Evolutionary conservation across 2,113 vertebrate genomes (phyloP).

Genomic region (Lynx canadensis): DNA sequence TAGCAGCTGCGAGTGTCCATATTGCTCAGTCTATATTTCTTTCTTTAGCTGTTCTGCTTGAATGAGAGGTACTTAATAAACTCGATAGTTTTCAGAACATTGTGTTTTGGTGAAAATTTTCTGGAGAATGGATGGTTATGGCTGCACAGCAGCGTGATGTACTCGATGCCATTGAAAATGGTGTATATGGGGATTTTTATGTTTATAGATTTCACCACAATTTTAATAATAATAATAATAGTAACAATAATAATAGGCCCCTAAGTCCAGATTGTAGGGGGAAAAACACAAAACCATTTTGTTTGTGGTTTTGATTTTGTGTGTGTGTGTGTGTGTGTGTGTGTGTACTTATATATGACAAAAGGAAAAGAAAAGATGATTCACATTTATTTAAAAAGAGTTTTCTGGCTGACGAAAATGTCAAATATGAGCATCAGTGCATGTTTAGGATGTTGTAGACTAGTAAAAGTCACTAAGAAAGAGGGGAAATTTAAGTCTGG

Average conservation of each 20-base stretch:
- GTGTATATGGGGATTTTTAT: not conserved
- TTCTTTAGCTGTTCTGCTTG: not conserved
- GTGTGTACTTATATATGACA: not conserved
- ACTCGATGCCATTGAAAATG: not conserved
- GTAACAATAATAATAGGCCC: not conserved
- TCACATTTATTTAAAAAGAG: not conserved
- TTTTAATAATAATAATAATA: not conserved
- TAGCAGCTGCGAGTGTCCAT: not conserved
- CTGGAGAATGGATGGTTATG: not conserved
- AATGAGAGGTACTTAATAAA: conserved; percentile 30
- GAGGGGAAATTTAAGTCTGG: not conserved
- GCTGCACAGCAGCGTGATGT: not conserved
- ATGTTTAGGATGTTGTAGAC: not conserved
- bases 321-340: not conserved
- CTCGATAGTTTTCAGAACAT: not conserved
- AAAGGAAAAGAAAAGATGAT: not conserved
- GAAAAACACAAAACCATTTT: not conserved
- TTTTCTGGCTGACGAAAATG: not conserved
- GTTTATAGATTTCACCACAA: not conserved
- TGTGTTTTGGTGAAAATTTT: not conserved
- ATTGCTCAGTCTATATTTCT: not conserved
- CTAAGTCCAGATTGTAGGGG: not conserved
- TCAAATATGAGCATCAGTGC: not conserved
- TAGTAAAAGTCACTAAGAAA: not conserved
- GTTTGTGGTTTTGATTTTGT: not conserved